Evolutionary conservation across 2,797 vertebrate species (phyloP).

Genomic region (Falco novaeseelandiae): DNA sequence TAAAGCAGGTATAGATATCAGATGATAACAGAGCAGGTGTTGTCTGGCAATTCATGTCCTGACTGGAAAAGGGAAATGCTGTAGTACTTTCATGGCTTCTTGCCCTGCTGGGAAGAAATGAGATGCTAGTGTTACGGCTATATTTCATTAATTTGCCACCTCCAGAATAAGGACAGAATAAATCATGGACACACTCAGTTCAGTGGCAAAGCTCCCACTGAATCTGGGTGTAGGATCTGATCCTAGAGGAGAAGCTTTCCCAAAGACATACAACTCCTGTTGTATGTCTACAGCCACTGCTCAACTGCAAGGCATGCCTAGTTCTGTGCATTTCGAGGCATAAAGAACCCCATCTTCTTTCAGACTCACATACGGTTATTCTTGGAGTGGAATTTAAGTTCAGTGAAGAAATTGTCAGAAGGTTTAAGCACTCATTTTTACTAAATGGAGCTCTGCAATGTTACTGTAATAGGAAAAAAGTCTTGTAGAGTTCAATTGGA

Average conservation of each 20-base stretch:
- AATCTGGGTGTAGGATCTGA: background rate
- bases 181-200: background rate
- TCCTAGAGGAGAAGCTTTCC: background rate
- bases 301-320: background rate
- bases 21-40: background rate
- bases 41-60: background rate
- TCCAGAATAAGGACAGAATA: background rate
- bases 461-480: constrained; percentile 56
- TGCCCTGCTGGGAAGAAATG: background rate
- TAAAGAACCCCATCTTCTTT: background rate
- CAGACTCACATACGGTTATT: background rate
- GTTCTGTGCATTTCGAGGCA: background rate
- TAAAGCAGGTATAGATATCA: background rate
- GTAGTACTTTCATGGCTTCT: background rate
- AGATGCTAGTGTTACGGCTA: background rate
- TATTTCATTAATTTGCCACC: background rate
- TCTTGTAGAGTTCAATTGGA: constrained; percentile 50
- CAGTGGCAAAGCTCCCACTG: background rate
- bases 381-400: constrained; percentile 56
- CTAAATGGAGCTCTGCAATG: constrained; percentile 51
- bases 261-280: background rate
- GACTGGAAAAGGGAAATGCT: background rate
- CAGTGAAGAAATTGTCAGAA: constrained; percentile 56
- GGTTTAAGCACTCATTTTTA: constrained; percentile 53
- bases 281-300: background rate